phyloP scores from a whole-genome alignment of 2,888 invertebrate species.

The Hylaea fasciaria region DNA sequence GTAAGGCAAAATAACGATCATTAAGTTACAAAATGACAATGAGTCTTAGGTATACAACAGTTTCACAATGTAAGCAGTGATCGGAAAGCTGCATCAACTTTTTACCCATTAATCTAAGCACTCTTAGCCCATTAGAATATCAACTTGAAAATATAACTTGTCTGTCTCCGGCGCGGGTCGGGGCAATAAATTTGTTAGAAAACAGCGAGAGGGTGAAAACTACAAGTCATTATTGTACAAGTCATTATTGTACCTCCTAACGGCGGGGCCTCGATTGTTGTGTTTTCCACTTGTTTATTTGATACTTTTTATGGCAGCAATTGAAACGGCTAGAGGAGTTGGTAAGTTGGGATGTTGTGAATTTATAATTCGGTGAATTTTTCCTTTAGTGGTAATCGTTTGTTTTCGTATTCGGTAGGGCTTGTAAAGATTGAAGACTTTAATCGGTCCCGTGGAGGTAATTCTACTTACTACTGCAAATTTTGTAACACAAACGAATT shows the following conservation, averaged over 20 bases:
- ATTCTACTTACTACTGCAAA: too few relatives aligned
- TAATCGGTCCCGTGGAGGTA: too few relatives aligned
- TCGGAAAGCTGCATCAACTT: not conserved
- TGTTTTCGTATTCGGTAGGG: too few relatives aligned
- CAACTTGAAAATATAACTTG: conserved; percentile 25
- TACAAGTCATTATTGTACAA: conserved; percentile 64
- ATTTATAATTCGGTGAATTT: conserved; percentile 24
- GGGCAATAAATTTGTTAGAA: conserved; percentile 63
- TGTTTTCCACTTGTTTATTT: conserved; percentile 38
- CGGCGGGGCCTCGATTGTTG: conserved; percentile 25
- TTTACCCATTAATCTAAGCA: conserved; percentile 19
- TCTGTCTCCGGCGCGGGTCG: conserved; percentile 34
- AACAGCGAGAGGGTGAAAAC: conserved; percentile 62
- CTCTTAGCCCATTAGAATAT: conserved; percentile 22
- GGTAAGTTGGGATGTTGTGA: conserved; percentile 13
- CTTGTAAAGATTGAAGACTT: too few relatives aligned
- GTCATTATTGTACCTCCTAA: conserved; percentile 59
- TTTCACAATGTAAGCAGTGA: too few relatives aligned
- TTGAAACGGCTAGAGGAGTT: conserved; percentile 32
- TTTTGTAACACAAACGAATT: too few relatives aligned
- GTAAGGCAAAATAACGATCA: too few relatives aligned
- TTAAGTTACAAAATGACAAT: too few relatives aligned
- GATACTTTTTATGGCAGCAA: conserved; percentile 44
- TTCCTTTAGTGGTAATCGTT: not conserved
- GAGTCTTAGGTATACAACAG: too few relatives aligned